Percentiles rank a stretch among this genome's conserved stretches.
phyloP scores from a whole-genome alignment of 2,888 invertebrate genomes.

The Nipponacmea schrenckii region DNA sequence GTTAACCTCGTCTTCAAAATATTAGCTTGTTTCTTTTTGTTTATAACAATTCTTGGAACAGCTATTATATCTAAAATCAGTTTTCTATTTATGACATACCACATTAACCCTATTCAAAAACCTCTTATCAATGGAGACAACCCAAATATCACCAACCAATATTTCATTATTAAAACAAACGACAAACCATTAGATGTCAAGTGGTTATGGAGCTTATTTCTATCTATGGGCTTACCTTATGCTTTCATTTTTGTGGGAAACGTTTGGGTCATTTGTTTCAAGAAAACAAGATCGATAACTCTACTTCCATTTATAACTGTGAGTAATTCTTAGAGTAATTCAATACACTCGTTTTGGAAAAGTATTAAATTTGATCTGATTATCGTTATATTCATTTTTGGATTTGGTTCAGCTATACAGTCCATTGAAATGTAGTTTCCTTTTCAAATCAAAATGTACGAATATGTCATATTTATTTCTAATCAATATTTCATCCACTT shows the following conservation, averaged over 20 bases:
- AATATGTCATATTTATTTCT: background rate
- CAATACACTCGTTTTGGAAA: background rate
- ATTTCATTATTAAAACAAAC: slow-evolving; percentile 24
- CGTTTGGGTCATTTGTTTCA: slow-evolving; percentile 42
- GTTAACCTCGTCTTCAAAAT: slow-evolving; percentile 43
- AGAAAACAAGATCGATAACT: slow-evolving; percentile 34
- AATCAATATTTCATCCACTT: background rate
- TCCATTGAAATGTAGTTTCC: too few species aligned
- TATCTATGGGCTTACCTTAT: slow-evolving; percentile 49
- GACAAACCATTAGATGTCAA: slow-evolving; percentile 33
- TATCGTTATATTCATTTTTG: too few species aligned
- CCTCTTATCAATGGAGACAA: slow-evolving; percentile 24
- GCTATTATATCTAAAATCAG: slow-evolving; percentile 46
- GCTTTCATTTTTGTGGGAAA: slow-evolving; percentile 38
- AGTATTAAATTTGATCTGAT: too few species aligned
- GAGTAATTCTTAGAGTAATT: slow-evolving; percentile 18
- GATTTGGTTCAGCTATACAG: too few species aligned
- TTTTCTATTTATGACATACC: slow-evolving; percentile 45
- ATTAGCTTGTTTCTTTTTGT: slow-evolving; percentile 35
- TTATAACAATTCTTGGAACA: slow-evolving; percentile 40
- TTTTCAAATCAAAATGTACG: background rate
- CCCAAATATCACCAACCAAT: slow-evolving; percentile 26
- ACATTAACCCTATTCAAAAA: slow-evolving; percentile 33
- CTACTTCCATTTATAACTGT: slow-evolving; percentile 39
- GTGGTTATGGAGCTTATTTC: slow-evolving; percentile 54